Evolutionary conservation across 2,888 invertebrate genomes (phyloP).

Genomic region (Ceriagrion tenellum): DNA sequence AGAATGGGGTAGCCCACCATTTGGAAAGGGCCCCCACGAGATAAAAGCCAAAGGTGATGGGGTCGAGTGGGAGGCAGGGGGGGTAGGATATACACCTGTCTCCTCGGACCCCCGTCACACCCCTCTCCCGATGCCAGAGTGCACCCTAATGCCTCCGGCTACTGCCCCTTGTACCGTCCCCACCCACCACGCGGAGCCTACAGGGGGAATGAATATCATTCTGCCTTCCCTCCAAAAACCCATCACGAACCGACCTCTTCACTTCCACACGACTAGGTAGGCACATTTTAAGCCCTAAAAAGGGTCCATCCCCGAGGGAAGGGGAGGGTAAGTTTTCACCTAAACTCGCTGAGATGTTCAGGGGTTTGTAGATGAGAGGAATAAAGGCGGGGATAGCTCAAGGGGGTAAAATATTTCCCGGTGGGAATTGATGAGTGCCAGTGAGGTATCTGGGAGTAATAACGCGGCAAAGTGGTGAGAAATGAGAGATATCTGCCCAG

Average conservation of each 20-base stretch:
- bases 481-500: too few species aligned
- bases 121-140: background rate
- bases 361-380: background rate
- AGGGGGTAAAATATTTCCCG: background rate
- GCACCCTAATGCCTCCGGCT: background rate
- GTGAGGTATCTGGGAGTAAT: too few species aligned
- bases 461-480: too few species aligned
- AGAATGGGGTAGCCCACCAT: background rate
- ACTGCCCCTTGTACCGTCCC: background rate
- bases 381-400: background rate
- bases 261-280: background rate
- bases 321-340: background rate
- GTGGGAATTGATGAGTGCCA: background rate
- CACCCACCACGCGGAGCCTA: background rate
- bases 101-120: background rate
- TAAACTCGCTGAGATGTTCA: background rate
- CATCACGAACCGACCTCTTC: background rate
- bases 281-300: background rate
- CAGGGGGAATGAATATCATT: background rate
- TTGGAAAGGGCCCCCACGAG: background rate
- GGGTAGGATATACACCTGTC: background rate
- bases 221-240: background rate
- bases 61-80: background rate
- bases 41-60: slow-evolving; percentile 4
- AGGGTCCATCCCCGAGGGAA: background rate